Evolutionary conservation across 1,140 invertebrate genomes (phyloP).

Genomic region (Lethrus apterus): DNA sequence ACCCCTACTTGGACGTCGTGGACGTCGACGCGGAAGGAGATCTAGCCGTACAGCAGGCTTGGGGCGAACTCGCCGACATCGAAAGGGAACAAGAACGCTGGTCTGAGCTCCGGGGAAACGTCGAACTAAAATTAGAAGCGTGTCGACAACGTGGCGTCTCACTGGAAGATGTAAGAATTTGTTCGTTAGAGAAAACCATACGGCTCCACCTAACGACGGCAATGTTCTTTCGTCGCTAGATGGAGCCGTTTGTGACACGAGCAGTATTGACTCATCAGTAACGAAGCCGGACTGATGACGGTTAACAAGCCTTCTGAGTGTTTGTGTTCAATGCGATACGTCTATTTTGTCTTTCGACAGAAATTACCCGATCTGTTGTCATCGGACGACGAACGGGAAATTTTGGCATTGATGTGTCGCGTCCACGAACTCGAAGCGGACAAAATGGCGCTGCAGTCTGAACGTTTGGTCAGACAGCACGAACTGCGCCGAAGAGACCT

Average conservation of each 20-base stretch:
- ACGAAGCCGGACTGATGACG: no score
- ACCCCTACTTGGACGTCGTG: constrained; percentile 20
- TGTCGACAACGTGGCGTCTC: constrained; percentile 65
- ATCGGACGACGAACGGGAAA: constrained; percentile 79
- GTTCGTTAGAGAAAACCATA: no score
- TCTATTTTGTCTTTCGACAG: constrained; percentile 43
- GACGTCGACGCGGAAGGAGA: constrained; percentile 33
- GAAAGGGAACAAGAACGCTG: constrained; percentile 79
- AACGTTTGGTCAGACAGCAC: constrained; percentile 73
- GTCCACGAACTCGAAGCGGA: constrained; percentile 89
- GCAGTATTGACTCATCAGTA: no score
- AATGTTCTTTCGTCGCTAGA: no score
- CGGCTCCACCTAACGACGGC: no score
- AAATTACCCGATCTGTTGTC: constrained; percentile 74
- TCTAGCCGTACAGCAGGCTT: constrained; percentile 71
- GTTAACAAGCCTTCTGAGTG: no score
- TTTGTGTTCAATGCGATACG: no score
- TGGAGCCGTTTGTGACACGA: no score
- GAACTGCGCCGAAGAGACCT: constrained; percentile 78
- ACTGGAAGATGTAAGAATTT: constrained; percentile 70
- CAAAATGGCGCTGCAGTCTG: constrained; percentile 83
- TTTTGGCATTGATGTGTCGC: constrained; percentile 73
- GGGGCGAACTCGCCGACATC: constrained; percentile 74
- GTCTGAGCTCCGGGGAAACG: constrained; percentile 61
- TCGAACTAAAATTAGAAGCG: constrained; percentile 70